These are phyloP conservation scores for Amorpha juglandis DNA, from an alignment of 2,888 invertebrate species.

Conservation along the genomic window DNA sequence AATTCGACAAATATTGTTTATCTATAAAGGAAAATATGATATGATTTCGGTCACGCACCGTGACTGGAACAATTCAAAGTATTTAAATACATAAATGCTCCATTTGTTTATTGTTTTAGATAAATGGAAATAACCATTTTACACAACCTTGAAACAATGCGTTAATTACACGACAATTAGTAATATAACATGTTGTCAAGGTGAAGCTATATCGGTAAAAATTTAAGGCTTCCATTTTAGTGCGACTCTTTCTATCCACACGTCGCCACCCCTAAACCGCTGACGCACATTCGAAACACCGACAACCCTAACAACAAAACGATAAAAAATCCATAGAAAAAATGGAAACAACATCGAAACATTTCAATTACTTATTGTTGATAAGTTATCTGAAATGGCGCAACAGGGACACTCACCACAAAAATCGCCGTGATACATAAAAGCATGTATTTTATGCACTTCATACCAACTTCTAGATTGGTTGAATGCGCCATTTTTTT, in stretches of 20 bases:
- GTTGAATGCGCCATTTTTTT: constrained; percentile 65
- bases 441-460: constrained; percentile 90
- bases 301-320: constrained; percentile 8
- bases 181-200: neutral
- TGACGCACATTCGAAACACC: neutral
- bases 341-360: neutral
- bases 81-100: too few species aligned
- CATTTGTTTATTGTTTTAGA: too few species aligned
- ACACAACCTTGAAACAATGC: constrained; percentile 15
- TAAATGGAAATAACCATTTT: constrained; percentile 13
- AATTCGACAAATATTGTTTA: too few species aligned
- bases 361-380: constrained; percentile 28
- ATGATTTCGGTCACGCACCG: too few species aligned
- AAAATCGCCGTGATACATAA: constrained; percentile 90
- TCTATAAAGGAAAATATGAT: too few species aligned
- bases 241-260: neutral
- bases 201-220: neutral
- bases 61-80: too few species aligned
- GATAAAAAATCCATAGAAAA: constrained; percentile 27
- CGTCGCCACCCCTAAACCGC: neutral
- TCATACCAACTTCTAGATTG: constrained; percentile 87
- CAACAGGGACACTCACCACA: constrained; percentile 84
- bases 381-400: constrained; percentile 41
- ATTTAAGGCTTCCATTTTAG: neutral
- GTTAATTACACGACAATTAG: constrained; percentile 4